A percentile compares a stretch with the other conserved stretches of the same genome.
phyloP scores from a whole-genome alignment of 2,888 invertebrate genomes.

The Parelbella ahira region DNA sequence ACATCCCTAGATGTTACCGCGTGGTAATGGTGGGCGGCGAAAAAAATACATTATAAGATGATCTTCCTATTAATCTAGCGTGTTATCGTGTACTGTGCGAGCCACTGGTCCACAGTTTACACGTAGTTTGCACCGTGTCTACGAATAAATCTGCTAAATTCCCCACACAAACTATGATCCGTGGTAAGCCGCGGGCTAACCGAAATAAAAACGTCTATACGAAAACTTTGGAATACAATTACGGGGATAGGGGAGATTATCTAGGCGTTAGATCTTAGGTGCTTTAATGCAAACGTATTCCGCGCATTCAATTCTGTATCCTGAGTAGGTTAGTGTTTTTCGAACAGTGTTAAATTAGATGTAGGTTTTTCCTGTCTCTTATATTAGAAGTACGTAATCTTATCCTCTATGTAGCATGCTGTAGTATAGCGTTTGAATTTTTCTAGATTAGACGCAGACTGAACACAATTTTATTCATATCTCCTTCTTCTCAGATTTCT shows the following conservation, averaged over 20 bases:
- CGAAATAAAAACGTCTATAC: conserved; percentile 30
- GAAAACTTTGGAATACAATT: conserved; percentile 36
- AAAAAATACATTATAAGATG: conserved; percentile 27
- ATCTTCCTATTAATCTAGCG: conserved; percentile 34
- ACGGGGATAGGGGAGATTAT: conserved; percentile 44
- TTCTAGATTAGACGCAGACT: conserved; percentile 57
- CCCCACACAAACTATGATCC: conserved; percentile 38
- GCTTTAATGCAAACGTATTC: conserved; percentile 48
- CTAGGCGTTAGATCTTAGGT: conserved; percentile 47
- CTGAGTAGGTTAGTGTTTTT: conserved; percentile 37
- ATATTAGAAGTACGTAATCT: conserved; percentile 34
- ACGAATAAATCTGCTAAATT: conserved; percentile 45
- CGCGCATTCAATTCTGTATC: conserved; percentile 60
- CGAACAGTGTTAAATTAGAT: conserved; percentile 30
- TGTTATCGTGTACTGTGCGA: conserved; percentile 38
- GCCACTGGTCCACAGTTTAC: conserved; percentile 51
- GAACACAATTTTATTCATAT: conserved; percentile 41
- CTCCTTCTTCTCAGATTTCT: too few relatives aligned
- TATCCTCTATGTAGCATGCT: conserved; percentile 54
- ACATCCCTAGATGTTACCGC: conserved; percentile 21
- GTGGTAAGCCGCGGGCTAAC: conserved; percentile 34
- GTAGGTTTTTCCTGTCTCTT: conserved; percentile 32
- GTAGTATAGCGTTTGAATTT: conserved; percentile 63
- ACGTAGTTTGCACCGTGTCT: conserved; percentile 47
- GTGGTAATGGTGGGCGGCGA: conserved; percentile 25